A percentile compares a stretch with the other conserved stretches of the same genome.
Conservation (phyloP, 2,113 vertebrate species). For the Halcyon malimbica region DNA sequence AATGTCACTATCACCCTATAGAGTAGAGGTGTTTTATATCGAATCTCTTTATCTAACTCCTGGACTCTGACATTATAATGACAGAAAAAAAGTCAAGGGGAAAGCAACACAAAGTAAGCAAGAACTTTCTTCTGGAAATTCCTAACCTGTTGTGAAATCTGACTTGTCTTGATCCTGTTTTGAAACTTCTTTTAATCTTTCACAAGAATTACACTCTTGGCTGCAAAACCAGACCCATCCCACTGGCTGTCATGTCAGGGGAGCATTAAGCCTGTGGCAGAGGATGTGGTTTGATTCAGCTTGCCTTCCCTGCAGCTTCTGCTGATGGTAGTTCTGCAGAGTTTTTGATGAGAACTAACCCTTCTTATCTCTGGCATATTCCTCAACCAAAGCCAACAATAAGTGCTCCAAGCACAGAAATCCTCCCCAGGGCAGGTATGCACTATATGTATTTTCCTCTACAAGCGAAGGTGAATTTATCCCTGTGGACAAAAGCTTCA, state of each 20-base stretch:
- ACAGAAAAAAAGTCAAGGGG: not conserved
- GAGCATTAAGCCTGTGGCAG: not conserved
- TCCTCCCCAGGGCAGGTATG: not conserved
- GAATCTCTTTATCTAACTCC: not conserved
- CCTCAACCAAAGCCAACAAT: not conserved
- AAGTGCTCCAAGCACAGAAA: not conserved
- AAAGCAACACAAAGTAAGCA: not conserved
- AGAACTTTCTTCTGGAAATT: not conserved
- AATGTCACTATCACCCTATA: not conserved
- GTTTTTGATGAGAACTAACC: not conserved
- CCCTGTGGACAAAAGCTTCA: not conserved
- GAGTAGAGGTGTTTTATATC: not conserved
- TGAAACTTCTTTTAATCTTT: constrained; percentile 20
- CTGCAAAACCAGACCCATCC: constrained; percentile 1
- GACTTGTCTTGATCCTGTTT: not conserved
- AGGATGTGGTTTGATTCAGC: not conserved
- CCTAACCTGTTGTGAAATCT: not conserved
- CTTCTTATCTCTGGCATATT: not conserved
- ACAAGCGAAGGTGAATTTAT: not conserved
- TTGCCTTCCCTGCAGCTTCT: not conserved
- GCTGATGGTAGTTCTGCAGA: not conserved
- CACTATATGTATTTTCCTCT: not conserved
- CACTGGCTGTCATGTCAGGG: not conserved
- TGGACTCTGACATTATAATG: not conserved
- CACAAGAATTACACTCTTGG: not conserved